Evolutionary conservation across 2,888 invertebrate species (phyloP).

Genomic region (Archips xylosteana): DNA sequence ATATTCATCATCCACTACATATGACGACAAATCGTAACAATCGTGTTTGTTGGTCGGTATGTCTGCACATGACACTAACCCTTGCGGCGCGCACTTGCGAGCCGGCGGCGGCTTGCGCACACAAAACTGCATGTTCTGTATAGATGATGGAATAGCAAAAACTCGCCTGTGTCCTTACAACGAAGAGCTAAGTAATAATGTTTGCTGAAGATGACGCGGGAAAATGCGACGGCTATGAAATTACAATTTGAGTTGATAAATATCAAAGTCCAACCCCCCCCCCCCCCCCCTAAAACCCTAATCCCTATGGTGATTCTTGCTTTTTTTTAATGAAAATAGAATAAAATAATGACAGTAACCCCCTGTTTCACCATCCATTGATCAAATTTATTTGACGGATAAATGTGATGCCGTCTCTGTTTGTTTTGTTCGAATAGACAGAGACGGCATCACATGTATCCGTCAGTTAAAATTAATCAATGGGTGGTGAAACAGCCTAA

Average conservation of each 20-base stretch:
- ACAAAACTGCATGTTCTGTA: constrained; percentile 2
- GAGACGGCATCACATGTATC: no score
- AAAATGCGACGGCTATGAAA: neutral
- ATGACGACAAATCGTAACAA: constrained; percentile 29
- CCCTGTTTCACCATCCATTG: no score
- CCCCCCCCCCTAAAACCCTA: no score
- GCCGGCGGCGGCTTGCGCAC: neutral
- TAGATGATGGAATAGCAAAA: constrained; percentile 19
- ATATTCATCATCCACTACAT: constrained; percentile 48
- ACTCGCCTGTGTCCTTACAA: neutral
- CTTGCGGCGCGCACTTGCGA: neutral
- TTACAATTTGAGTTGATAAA: neutral
- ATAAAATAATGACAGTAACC: no score
- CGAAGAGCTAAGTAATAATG: neutral
- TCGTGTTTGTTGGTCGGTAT: constrained; percentile 17
- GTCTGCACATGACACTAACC: constrained; percentile 8
- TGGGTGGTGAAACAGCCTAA: no score
- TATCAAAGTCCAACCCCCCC: no score
- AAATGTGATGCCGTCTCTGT: no score
- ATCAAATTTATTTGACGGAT: no score
- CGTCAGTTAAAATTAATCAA: no score
- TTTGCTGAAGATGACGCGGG: neutral
- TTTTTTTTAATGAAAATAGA: no score
- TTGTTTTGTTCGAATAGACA: no score
- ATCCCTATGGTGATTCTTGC: no score